These are phyloP conservation scores for Recurvirostra avosetta DNA, from an alignment of 2,113 vertebrate species.

Conservation along the genomic window DNA sequence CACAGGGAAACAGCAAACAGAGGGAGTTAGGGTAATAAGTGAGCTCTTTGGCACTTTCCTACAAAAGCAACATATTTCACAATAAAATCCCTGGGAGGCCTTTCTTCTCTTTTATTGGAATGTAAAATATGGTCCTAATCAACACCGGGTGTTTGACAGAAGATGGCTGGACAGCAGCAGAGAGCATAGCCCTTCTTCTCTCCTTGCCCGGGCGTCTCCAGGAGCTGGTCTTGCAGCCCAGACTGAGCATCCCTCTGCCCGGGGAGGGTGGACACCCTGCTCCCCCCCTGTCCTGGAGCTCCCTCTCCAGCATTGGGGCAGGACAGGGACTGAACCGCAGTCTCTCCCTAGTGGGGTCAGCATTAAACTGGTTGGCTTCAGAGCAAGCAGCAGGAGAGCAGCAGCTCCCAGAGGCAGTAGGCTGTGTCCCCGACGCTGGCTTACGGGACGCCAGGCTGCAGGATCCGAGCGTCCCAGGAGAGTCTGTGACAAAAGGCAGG, in stretches of 20 bases:
- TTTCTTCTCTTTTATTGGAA: background rate
- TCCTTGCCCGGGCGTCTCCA: background rate
- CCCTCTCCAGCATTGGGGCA: background rate
- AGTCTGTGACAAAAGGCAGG: background rate
- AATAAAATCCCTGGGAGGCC: background rate
- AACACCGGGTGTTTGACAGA: background rate
- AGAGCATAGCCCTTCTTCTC: background rate
- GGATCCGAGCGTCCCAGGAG: background rate
- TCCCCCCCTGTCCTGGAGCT: background rate
- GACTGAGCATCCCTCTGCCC: accelerated
- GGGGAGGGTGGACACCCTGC: background rate
- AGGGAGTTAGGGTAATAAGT: background rate
- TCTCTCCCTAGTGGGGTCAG: background rate
- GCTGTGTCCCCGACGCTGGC: background rate
- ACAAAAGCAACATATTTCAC: background rate
- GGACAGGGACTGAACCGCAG: background rate
- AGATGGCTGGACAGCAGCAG: background rate
- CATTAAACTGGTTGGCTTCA: background rate
- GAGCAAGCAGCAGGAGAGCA: background rate
- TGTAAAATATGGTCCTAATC: background rate
- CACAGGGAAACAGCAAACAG: background rate
- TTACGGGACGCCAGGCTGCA: background rate
- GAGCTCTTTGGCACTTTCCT: background rate
- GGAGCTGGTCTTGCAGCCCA: background rate
- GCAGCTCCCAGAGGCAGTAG: background rate